Evolutionary conservation across 53 echinoderm and acorn worm species (phyloP).

Genomic region (Temnopleurus reevesii): DNA sequence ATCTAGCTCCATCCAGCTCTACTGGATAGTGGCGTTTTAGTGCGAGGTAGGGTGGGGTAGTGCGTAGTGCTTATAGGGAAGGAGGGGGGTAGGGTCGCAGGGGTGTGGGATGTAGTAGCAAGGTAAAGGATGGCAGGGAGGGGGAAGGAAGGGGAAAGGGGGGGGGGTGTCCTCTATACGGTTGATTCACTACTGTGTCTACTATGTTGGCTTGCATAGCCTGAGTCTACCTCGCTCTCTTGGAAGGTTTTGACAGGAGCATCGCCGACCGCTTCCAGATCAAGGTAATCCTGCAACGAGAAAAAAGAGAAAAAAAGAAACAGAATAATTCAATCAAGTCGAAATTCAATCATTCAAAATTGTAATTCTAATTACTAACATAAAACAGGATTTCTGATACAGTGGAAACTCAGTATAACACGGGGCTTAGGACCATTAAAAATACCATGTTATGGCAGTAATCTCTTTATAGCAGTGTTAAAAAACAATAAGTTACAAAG

Average conservation of each 20-base stretch:
- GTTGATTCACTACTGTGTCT: slow-evolving; percentile 97
- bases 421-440: too few relatives aligned
- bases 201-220: slow-evolving; percentile 95
- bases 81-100: neutral
- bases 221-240: slow-evolving; percentile 97
- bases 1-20: neutral
- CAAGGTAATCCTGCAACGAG: slow-evolving; percentile 83
- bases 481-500: too few relatives aligned
- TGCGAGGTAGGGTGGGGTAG: slow-evolving; percentile 35
- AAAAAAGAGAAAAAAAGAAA: neutral
- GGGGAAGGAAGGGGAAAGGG: neutral
- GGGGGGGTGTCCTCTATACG: slow-evolving; percentile 53
- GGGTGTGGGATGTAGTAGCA: neutral
- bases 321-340: neutral
- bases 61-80: slow-evolving; percentile 42
- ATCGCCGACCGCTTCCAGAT: slow-evolving; percentile 93
- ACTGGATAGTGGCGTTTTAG: neutral
- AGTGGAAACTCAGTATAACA: too few relatives aligned
- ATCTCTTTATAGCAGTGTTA: too few relatives aligned
- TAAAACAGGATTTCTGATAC: too few relatives aligned
- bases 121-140: neutral
- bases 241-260: slow-evolving; percentile 87
- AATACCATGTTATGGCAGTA: too few relatives aligned
- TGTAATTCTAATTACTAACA: too few relatives aligned
- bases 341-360: too few relatives aligned